A percentile compares a stretch with the other conserved stretches of the same genome.
Evolutionary conservation across 2,888 invertebrate species (phyloP).

Genomic region (Trilocha varians): DNA sequence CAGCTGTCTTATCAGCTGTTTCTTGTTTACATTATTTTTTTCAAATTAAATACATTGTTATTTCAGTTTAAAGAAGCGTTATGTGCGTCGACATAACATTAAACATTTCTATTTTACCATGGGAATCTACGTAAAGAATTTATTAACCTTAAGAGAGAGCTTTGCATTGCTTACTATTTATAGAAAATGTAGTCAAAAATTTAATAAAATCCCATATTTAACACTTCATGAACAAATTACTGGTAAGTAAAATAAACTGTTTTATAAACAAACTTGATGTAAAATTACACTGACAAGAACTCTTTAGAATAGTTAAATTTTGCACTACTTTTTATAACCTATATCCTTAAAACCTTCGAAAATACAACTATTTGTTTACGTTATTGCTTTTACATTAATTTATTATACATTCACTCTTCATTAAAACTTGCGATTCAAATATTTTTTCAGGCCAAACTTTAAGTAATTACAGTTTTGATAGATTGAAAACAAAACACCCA

Average conservation of each 20-base stretch:
- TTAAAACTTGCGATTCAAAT: background rate
- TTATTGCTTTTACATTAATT: background rate
- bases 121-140: background rate
- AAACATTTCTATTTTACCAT: too few species aligned
- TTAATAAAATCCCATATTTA: constrained; percentile 32
- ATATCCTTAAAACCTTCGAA: too few species aligned
- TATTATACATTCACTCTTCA: background rate
- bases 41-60: too few species aligned
- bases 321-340: too few species aligned
- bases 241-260: constrained; percentile 24
- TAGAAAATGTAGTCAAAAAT: constrained; percentile 8
- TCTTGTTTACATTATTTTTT: too few species aligned
- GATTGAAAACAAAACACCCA: constrained; percentile 45
- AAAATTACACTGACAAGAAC: too few species aligned
- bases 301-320: too few species aligned
- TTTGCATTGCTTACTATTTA: background rate
- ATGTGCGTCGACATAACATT: too few species aligned
- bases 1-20: too few species aligned
- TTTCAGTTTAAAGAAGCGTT: too few species aligned
- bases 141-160: background rate
- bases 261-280: background rate
- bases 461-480: constrained; percentile 21
- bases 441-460: constrained; percentile 34
- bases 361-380: too few species aligned
- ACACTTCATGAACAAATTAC: constrained; percentile 46